phyloP scores from a whole-genome alignment of 2,888 invertebrate species.

The Gnatocerus cornutus region DNA sequence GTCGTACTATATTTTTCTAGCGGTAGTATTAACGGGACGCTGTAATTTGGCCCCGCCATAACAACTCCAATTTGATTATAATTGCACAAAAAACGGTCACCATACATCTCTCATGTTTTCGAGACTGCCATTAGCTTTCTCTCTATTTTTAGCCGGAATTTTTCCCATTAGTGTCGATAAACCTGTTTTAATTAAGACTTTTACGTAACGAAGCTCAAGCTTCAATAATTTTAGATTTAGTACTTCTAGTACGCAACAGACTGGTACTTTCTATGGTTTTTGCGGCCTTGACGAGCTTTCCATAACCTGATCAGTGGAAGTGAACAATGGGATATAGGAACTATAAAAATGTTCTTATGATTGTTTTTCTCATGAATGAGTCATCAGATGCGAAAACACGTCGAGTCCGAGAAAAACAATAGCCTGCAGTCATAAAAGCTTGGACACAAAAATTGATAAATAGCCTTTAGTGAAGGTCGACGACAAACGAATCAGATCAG shows the following conservation, averaged over 20 bases:
- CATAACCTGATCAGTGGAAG: conserved; percentile 10
- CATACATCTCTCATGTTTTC: neutral
- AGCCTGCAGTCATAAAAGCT: conserved; percentile 15
- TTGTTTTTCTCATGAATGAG: conserved; percentile 24
- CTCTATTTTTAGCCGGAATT: conserved; percentile 29
- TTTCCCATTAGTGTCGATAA: conserved; percentile 8
- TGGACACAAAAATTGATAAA: conserved; percentile 28
- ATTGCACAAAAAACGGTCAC: no score
- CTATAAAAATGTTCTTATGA: conserved; percentile 14
- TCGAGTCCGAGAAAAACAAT: neutral
- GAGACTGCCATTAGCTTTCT: conserved; percentile 23
- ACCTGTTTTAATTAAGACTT: conserved; percentile 9
- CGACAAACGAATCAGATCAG: conserved; percentile 12
- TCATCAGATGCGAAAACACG: conserved; percentile 25
- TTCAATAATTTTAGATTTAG: neutral
- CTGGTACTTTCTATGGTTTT: conserved; percentile 24
- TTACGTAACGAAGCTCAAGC: conserved; percentile 13
- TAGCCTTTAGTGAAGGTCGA: conserved; percentile 16
- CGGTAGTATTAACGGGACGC: conserved; percentile 31
- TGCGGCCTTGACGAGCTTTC: conserved; percentile 26
- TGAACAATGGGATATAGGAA: conserved; percentile 23
- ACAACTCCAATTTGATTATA: neutral
- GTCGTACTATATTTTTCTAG: conserved; percentile 6
- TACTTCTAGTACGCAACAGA: neutral
- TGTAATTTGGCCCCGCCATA: neutral